Base-by-base conservation (phyloP, 2,888 invertebrate genomes). In the Cephus spinipes region DNA sequence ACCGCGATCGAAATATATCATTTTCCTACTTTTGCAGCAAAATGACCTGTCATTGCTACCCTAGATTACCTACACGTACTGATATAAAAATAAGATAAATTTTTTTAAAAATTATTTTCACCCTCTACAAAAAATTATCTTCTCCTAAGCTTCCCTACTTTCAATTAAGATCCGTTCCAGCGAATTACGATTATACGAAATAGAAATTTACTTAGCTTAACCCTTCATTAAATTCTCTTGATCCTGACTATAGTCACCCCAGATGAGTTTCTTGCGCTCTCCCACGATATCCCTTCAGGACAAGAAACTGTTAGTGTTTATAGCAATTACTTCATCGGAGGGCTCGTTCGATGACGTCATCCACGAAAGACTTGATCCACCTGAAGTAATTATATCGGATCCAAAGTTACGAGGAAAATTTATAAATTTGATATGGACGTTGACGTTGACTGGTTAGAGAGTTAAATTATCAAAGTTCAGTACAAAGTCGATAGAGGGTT, bases 1-100 rank as follows among this genome's bases (percentile, higher is more conserved):
- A 55, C 23, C 55, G 55, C 23, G 71, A 55, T 77, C 77, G 78
- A 77, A 84, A 84, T 85, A 86, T 84, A 74, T 34, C 71, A 83
- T 82, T 85, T 85, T 85, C 83, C 74, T 84, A 84, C 82, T 80
- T 84, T 81, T 78, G 33, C 79, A 80, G 69, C 33, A 78, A 71
- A 71, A n/a, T 71, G 23, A 23, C 0, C 23, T 55, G 15, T 55
- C 23, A 23, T 55, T 55, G 9, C 9, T 9, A 23, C 15, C 23
- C 23, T 23, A 23, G 23, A 9, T 55, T 9, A 55, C 55, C 23
- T 23, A 9, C 9, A 55, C 55, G 15, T 23, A 23, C 55, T 23
- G 9, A 9, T 9, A 55, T 55, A 2, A 15, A 55, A 9, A 23
- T 1, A 3, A 23, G 6, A 9, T 55, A 23, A 55, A 23, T 55